A percentile compares a stretch with the other conserved stretches of the same genome.
phyloP scores from a whole-genome alignment of 2,888 invertebrate species.

The Alsophila aescularia region DNA sequence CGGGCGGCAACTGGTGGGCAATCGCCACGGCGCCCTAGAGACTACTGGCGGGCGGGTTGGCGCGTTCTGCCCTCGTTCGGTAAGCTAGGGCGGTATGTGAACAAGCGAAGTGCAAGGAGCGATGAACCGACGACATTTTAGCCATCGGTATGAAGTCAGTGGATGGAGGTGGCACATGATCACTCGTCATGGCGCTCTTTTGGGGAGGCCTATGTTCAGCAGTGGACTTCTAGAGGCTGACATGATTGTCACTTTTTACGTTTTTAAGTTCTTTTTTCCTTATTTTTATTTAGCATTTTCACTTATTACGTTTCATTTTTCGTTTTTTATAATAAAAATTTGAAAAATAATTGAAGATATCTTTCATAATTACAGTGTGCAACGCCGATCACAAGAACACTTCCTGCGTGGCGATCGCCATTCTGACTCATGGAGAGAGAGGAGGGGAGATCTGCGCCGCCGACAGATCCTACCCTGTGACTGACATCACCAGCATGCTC shows the following conservation, averaged over 20 bases:
- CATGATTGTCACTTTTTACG: too few species aligned
- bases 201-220: too few species aligned
- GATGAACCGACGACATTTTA: too few species aligned
- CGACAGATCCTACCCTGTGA: conserved; percentile 27
- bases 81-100: conserved; percentile 5
- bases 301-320: too few species aligned
- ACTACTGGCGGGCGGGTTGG: conserved; percentile 61
- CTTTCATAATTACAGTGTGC: conserved; percentile 44
- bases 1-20: conserved; percentile 61
- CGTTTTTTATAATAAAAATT: too few species aligned
- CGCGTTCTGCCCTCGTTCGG: conserved; percentile 11
- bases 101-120: too few species aligned
- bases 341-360: not conserved
- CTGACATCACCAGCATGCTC: conserved; percentile 19
- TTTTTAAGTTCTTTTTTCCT: too few species aligned
- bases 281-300: too few species aligned
- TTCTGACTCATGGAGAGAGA: conserved; percentile 52
- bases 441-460: conserved; percentile 26
- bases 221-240: too few species aligned
- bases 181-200: too few species aligned
- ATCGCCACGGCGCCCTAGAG: conserved; percentile 57
- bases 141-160: too few species aligned
- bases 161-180: too few species aligned
- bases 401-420: conserved; percentile 51
- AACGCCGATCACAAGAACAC: conserved; percentile 45